Base-by-base conservation (phyloP, 92 coral and sea anemone genomes). In the Scolanthus callimorphus region DNA sequence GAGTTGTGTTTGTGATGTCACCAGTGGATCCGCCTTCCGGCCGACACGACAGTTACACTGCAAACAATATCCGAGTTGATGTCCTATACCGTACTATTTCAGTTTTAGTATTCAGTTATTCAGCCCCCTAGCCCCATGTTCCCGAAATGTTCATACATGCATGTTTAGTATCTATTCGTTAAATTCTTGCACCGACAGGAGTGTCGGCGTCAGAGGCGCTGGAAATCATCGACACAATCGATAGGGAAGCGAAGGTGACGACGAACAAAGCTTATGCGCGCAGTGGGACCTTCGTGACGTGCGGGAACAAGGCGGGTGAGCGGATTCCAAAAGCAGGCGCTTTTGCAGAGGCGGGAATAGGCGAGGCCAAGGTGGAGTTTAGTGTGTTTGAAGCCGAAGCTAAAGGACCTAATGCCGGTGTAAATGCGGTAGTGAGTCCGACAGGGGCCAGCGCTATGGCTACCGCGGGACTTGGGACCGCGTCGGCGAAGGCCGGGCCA, bases 261-360 rank as follows among this genome's bases (percentile, higher is more conserved):
- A 30, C 34, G 28, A 27, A 52, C 29, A 21, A 10, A 25, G 19
- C 34, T 8, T 52, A 17, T 19, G 31, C 30, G 8, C 6, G 30
- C 8, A 17, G 30, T 25, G 59, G 31, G 3, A 52, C 28, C 8
- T 52, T 17, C 24, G 52, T 30, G 9, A 6, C 3, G 11, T 22
- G 59, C 29, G 28, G 6, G 34, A 25, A 52, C 24, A 24, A 52
- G 34, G 11, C 6, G 4, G 59, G 59, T 9, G 19, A 25, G 34
- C 59, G 59, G 3, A 52, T 52, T 17, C 59, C 59, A 3, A 52
- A 52, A 25, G 59, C 34, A 19, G 59, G 34, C 3, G 59, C 59
- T 6, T 52, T 22, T 25, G 59, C 59, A 4, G 59, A 22, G 34
- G 59, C 59, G 3, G 59, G 59, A 6, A 30, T 52, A 6, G 59